Evolutionary conservation across 1,140 invertebrate genomes (phyloP).

Genomic region (Dermatophagoides farinae): DNA sequence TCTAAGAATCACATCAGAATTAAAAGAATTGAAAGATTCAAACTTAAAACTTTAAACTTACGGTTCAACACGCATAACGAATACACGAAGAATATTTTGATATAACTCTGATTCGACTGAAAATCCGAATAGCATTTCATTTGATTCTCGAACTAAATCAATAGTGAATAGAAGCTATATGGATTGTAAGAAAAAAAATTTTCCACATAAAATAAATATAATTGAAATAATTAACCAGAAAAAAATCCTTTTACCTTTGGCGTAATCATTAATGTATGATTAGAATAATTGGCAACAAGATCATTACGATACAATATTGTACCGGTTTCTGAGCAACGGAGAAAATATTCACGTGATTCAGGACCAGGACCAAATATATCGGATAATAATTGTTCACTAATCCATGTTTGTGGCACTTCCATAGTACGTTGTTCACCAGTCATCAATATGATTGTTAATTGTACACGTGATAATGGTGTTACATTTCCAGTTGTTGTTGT

Average conservation of each 20-base stretch:
- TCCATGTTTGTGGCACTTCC: not conserved
- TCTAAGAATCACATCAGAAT: not conserved
- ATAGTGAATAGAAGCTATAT: constrained; percentile 54
- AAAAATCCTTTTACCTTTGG: not conserved
- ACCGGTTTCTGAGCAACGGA: not conserved
- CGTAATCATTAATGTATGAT: not conserved
- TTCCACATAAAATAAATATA: not conserved
- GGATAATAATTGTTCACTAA: not conserved
- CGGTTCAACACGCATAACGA: constrained; percentile 57
- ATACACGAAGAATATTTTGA: constrained; percentile 88
- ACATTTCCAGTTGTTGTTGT: too few species aligned
- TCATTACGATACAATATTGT: not conserved
- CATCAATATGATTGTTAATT: not conserved
- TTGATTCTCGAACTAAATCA: constrained; percentile 59
- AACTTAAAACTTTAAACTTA: not conserved
- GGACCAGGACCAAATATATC: not conserved
- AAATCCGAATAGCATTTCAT: constrained; percentile 93
- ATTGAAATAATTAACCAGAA: not conserved
- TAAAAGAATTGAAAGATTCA: not conserved
- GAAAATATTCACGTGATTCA: constrained; percentile 3
- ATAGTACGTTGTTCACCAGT: not conserved
- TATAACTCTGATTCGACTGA: constrained; percentile 83
- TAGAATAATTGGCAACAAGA: not conserved
- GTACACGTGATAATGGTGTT: not conserved
- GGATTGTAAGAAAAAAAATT: too few species aligned